Base-by-base conservation (phyloP, 2,113 vertebrate species). In the Arenaria interpres region DNA sequence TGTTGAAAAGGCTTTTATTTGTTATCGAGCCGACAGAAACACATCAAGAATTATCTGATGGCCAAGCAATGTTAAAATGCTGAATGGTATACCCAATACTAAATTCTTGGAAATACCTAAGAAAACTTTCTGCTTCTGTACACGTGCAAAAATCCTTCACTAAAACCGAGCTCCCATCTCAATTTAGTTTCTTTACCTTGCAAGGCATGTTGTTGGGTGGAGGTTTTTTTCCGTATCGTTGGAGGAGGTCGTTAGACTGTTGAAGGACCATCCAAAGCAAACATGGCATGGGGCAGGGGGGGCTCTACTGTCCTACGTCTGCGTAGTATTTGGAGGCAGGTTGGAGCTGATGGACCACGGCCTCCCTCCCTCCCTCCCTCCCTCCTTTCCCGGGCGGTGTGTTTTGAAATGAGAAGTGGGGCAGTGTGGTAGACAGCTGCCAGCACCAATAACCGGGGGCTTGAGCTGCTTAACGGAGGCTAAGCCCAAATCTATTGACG, bases 401-500 rank as follows among this genome's bases (percentile, higher is more conserved):
- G 60, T 48, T 94, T 93, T 83, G 84, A 83, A 68, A 43, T 94
- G 33, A 83, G 89, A 95, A 95, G 64, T 92, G 83, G 97, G 90
- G 75, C 90, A 82, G 89, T 73, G 88, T 89, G 88, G 86, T 89
- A 97, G 86, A 93, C 95, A 96, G 92, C 97, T 97, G 94, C 89
- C 93, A 92, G 92, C 87, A 62, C 72, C 90, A 86, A 63, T 96
- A 95, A 88, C 95, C 15, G 12, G 86, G 90, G 95, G 80, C 96
- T 91, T 96, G 91, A 96, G 93, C 78, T 75, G 96, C 91, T 98
- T 98, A 98, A 88, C 97, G 90, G 85, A 76, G 71, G 97, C 98
- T 98, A 98, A 98, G 98, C 98, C 98, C 98, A 96, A 97, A 97
- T 91, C 97, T 97, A 88, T 83, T 97, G 96, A 97, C 95, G 92